Conservation (phyloP, 2,113 vertebrate species). For the Tachycineta bicolor region DNA sequence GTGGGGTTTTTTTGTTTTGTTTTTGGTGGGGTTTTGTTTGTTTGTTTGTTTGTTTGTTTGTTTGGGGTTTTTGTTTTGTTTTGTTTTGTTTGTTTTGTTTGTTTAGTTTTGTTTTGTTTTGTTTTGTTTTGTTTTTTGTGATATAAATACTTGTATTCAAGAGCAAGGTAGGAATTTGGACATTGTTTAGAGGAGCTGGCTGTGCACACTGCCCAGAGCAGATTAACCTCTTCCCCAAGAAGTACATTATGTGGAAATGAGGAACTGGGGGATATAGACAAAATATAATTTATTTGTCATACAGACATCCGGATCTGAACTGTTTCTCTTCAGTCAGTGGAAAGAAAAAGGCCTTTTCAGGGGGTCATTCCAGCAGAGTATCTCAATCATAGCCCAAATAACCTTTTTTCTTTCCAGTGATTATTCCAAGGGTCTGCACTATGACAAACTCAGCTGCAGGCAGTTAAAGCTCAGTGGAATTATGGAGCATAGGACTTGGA, state of each 20-base stretch:
- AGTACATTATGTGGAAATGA: not conserved
- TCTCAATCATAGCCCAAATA: not conserved
- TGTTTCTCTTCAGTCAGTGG: not conserved
- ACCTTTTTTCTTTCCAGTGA: not conserved
- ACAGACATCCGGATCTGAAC: not conserved
- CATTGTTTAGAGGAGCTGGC: not conserved
- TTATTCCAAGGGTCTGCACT: not conserved
- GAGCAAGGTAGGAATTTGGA: not conserved
- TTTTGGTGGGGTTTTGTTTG: no score
- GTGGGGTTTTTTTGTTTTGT: no score
- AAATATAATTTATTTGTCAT: not conserved
- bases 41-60: no score
- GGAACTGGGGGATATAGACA: fast-evolving
- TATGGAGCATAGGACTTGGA: not conserved
- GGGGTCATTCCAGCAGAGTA: not conserved
- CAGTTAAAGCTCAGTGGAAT: not conserved
- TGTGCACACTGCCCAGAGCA: not conserved
- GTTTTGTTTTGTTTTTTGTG: not conserved
- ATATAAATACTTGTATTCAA: not conserved
- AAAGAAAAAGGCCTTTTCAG: not conserved
- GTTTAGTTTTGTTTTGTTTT: no score
- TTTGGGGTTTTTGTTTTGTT: no score
- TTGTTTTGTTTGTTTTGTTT: no score
- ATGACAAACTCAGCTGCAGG: not conserved
- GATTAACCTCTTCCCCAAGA: not conserved